Conservation (phyloP, 2,888 invertebrate species). For the Druceiella hillmani region DNA sequence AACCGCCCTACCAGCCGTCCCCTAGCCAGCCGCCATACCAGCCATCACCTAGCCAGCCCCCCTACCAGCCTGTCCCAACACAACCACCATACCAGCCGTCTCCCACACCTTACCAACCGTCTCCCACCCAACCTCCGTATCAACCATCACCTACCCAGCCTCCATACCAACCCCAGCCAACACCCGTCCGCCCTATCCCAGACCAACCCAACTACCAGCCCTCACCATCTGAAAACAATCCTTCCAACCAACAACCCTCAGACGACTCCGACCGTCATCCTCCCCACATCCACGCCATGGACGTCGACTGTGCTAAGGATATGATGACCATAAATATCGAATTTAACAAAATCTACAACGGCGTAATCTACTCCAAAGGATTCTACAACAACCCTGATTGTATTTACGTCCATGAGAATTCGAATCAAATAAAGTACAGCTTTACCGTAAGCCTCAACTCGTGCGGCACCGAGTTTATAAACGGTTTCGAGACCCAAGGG, state of each 20-base stretch:
- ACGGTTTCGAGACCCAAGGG: slow-evolving; percentile 69
- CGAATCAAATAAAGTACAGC: slow-evolving; percentile 61
- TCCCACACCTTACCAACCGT: too few relatives aligned
- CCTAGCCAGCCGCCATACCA: slow-evolving; percentile 23
- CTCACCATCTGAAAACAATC: slow-evolving; percentile 17
- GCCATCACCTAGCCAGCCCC: slow-evolving; percentile 14
- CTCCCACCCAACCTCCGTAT: too few relatives aligned
- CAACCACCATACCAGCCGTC: slow-evolving; percentile 30
- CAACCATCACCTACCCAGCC: slow-evolving; percentile 30
- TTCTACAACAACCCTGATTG: slow-evolving; percentile 63
- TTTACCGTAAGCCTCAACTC: slow-evolving; percentile 70
- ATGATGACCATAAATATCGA: slow-evolving; percentile 78
- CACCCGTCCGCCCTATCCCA: too few relatives aligned
- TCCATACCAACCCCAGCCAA: slow-evolving; percentile 31
- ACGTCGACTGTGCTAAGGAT: slow-evolving; percentile 73
- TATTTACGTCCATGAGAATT: slow-evolving; percentile 67
- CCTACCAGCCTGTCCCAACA: slow-evolving; percentile 29
- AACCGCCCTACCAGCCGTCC: too few relatives aligned
- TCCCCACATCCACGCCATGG: slow-evolving; percentile 69
- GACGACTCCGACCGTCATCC: slow-evolving; percentile 65
- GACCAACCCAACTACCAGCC: too few relatives aligned
- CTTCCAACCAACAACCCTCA: slow-evolving; percentile 23
- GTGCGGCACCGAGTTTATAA: slow-evolving; percentile 75
- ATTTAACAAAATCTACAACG: slow-evolving; percentile 71
- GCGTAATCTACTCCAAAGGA: slow-evolving; percentile 77